Evolutionary conservation across 2,113 vertebrate genomes (phyloP), one percentile per base, ranked within the genome.

Genomic region (Cryptotis parvus): DNA sequence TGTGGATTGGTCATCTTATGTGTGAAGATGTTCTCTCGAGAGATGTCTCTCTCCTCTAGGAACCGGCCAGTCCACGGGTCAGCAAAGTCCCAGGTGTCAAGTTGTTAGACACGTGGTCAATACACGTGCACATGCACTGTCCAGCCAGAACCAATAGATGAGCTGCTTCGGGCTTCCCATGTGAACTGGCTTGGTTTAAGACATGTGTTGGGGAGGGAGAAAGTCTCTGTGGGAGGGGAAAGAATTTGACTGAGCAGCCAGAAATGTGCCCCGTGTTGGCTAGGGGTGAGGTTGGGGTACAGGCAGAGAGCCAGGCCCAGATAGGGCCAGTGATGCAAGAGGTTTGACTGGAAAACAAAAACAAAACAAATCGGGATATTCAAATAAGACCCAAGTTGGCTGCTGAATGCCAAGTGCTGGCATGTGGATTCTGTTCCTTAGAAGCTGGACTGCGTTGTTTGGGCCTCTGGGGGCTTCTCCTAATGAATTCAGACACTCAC

Each of bases 41-140:
- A 52, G 29, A 65, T 29, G 2, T 70, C 78, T 82, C 22, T 76
- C 89, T 15, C 33, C 66, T 77, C 72, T 43, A 92, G 68, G 73
- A 86, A 63, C 39, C 9, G 45, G 63, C 66, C 4, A 4, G 41
- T 9, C 24, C 33, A 74, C 49, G 18, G 18, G 52, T 77, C 82
- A 84, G 82, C 26, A 27, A 55, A 37, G n/a, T 33, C 49, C 41
- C 39, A 73, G 75, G 41, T 43, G 27, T 79, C 27, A 24, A 55
- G 4, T 16, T 35, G 24, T 39, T 9, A 37, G 55, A 31, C 73
- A 58, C 73, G 43, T 72, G 76, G 78, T 81, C 72, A 41, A 16
- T 26, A 43, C 18, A 61, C 65, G 35, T n/a, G 18, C 26, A 26
- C 58, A 9, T 0, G 3, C 0, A 0, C 73, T 45, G 39, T 3